Percentiles rank a stretch among this genome's conserved stretches.
phyloP scores from a whole-genome alignment of 1,140 invertebrate genomes.

The Apis mellifera region Amel_HAv3.1 CM009938.2:323001-323500 shows the following conservation, averaged over 20 bases:
- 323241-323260: no score
- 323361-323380: not conserved
- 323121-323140: no score
- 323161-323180: no score
- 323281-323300: no score
- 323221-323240: no score
- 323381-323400: no score
- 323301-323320: no score
- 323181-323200: not conserved
- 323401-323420: no score
- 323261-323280: no score
- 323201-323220: not conserved
- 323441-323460: not conserved
- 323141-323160: no score
- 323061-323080: not conserved
- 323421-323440: not conserved
- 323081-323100: no score
- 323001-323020: slow-evolving; percentile 5
- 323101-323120: not conserved
- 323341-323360: not conserved
- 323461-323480: not conserved
- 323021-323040: not conserved
- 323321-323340: no score
- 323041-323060: not conserved
- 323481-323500: not conserved